phyloP scores from a whole-genome alignment of 35 echinoderm and acorn worm species.

The Eucidaris tribuloides region DNA sequence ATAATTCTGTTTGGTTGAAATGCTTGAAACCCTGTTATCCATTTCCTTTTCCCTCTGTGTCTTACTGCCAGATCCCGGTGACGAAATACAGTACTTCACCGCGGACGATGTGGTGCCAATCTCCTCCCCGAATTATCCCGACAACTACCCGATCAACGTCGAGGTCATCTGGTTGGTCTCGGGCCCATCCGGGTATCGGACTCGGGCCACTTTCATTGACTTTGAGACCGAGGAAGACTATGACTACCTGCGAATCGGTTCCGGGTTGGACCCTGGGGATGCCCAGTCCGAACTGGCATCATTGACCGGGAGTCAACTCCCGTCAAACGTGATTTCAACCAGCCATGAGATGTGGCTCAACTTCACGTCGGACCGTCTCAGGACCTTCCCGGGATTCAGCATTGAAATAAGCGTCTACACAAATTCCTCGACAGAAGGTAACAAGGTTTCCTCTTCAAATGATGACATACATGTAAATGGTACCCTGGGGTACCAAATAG shows the following conservation, averaged over 20 bases:
- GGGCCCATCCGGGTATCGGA: not conserved
- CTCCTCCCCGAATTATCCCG: not conserved
- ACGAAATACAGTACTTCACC: no score
- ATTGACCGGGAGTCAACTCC: not conserved
- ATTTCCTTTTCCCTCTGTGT: no score
- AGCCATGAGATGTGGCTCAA: constrained; percentile 4
- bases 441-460: no score
- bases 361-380: not conserved
- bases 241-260: not conserved
- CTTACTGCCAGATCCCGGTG: no score
- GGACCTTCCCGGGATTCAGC: not conserved
- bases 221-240: not conserved
- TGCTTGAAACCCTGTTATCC: no score
- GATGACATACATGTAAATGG: no score
- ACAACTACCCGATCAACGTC: not conserved
- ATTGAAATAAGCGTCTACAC: not conserved
- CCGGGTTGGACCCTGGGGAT: not conserved
- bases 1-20: no score
- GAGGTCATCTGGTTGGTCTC: not conserved
- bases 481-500: no score
- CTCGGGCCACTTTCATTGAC: not conserved
- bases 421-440: no score
- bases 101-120: no score
- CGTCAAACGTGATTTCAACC: not conserved
- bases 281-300: not conserved